Base-by-base conservation (phyloP, 2,113 vertebrate genomes). In the Okapia johnstoni region DNA sequence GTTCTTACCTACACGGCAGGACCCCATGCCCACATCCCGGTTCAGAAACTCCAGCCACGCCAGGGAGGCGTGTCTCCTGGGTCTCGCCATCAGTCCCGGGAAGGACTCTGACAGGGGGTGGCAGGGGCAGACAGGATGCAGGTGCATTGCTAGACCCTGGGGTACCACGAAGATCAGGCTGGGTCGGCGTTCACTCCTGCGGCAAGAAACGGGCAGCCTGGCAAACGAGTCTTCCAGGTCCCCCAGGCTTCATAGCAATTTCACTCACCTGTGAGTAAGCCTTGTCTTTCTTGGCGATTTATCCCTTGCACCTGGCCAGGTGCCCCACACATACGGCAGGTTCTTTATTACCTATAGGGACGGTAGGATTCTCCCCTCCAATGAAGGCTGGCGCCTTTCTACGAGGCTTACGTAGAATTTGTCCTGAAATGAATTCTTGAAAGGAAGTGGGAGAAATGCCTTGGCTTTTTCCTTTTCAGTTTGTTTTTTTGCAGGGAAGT, bases 401-500 rank as follows among this genome's bases (percentile, higher is more conserved):
- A 1, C 0, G 43, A 83, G 13, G 1, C 23, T n/a, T 26, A 19
- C 15, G 33, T 55, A 16, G 10, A 33, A 28, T 58, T 93, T 48
- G 25, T 43, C 87, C 85, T 58, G 36, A 54, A 85, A 40, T n/a
- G 40, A 92, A 50, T 66, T 85, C 43, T 83, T 60, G 84, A 50
- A 90, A 90, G 66, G 90, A 96, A 86, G 58, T 57, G 21, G 52
- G 40, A 90, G 81, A 87, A 93, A 91, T 55, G 50, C 63, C 46
- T 54, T 28, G n/a, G 17, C 80, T 70, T 93, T 80, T 87, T 52
- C 46, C 52, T 77, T 92, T 90, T 88, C 25, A 33, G 84, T 79
- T 60, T 13, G 1, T 94, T 90, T 97, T 97, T 40, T 17, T 94
- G 93, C 88, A 77, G 94, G 87, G 88, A 98, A 96, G 83, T 96